Base-by-base conservation (phyloP, 2,888 invertebrate species). In the Synergus itoensis region DNA sequence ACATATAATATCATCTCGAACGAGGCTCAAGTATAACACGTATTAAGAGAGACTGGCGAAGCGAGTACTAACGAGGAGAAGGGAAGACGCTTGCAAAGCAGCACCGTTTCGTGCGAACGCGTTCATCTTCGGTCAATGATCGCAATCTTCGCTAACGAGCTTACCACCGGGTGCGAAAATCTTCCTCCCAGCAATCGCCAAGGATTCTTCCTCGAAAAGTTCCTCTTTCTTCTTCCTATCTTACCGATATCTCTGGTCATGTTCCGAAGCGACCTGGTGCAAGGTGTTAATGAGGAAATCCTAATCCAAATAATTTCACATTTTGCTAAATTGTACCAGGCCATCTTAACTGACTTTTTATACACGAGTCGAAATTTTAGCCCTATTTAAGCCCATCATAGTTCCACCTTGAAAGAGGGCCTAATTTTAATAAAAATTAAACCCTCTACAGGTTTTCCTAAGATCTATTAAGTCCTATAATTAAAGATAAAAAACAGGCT, bases 121-220 rank as follows among this genome's bases (percentile, higher is more conserved):
- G 90, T 90, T 90, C 90, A 90, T 89, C 90, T 90, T 90, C 90
- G 90, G 90, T 88, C 90, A 90, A 90, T 89, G 90, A 90, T 90
- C 89, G 90, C 90, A 88, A 90, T 90, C 90, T 87, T 84, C 84
- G 87, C 89, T 90, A 90, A 90, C 90, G 90, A 90, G 89, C 89
- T 87, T 88, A 89, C 90, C 90, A 82, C 86, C 90, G 90, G 88
- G 88, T 88, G 89, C 88, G 90, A 90, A 90, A 90, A 90, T 89
- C 88, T 86, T 86, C 86, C 86, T 87, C 82, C 86, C 82, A 83
- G 85, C 83, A 81, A 40, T 79, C 73, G 40, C 53, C 64, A 5
- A 65, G 41, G 41, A 41, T 65, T 65, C 65, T 43, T 18, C 40
- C 18, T 60, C 60, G 9, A 60, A 60, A 18, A 60, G 60, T 60